Conservation (phyloP, 2,113 vertebrate genomes). For the Cygnus buccinator region DNA sequence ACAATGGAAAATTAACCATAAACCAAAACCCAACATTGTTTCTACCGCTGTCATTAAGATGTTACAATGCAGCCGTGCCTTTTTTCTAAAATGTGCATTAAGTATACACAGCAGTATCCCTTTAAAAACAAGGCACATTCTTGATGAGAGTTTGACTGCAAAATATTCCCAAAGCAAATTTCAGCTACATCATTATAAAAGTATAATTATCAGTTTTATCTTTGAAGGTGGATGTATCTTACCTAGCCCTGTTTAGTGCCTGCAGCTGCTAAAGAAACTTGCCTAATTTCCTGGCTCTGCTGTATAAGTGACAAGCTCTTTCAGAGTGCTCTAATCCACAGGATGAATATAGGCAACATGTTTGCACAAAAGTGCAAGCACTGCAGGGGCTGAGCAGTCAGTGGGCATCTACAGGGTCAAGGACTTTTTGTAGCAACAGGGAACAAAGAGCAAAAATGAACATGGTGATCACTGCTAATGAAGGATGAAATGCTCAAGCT, state of each 20-base stretch:
- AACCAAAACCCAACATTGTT: not conserved
- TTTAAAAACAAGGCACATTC: not conserved
- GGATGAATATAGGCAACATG: not conserved
- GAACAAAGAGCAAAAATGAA: not conserved
- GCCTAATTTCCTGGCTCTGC: not conserved
- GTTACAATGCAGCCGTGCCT: not conserved
- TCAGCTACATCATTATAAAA: not conserved
- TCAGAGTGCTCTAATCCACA: not conserved
- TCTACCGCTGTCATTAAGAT: rapidly evolving
- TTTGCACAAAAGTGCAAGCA: not conserved
- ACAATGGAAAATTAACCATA: not conserved
- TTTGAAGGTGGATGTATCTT: not conserved
- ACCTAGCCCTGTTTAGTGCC: not conserved
- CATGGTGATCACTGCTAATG: slow-evolving; percentile 20
- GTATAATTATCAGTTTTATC: not conserved
- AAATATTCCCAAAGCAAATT: not conserved
- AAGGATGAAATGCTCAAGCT: slow-evolving; percentile 32
- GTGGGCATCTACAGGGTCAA: not conserved
- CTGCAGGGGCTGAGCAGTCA: not conserved
- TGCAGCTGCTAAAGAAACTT: not conserved
- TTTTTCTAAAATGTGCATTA: not conserved
- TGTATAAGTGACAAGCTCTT: not conserved
- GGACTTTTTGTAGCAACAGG: not conserved
- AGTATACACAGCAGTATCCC: not conserved
- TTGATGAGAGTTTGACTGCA: not conserved